phyloP scores from a whole-genome alignment of 2,113 vertebrate genomes.

The Syrmaticus mikado region DNA sequence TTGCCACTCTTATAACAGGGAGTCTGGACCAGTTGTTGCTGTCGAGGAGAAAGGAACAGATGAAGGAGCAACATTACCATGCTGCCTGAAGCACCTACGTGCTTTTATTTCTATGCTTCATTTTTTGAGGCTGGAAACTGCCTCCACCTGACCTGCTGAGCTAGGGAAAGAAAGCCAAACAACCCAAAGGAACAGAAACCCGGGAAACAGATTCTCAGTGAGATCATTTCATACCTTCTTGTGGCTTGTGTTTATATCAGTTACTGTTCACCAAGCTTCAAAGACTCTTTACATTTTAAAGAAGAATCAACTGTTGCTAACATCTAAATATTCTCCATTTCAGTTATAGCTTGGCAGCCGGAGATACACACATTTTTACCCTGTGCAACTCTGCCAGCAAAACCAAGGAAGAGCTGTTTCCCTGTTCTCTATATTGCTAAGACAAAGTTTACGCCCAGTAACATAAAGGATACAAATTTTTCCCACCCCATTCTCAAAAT shows the following conservation, averaged over 20 bases:
- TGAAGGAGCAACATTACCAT: background rate
- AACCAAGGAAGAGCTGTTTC: background rate
- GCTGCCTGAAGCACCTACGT: background rate
- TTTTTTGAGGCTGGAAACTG: background rate
- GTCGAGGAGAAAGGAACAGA: background rate
- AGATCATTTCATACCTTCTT: background rate
- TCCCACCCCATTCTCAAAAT: background rate
- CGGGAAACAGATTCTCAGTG: background rate
- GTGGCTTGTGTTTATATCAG: background rate
- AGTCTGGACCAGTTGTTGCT: background rate
- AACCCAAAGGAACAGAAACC: background rate
- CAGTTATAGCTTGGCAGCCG: background rate
- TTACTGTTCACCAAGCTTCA: background rate
- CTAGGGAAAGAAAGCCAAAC: accelerated
- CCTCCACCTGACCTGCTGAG: background rate
- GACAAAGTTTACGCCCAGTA: background rate
- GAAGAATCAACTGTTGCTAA: background rate
- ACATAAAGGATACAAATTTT: background rate
- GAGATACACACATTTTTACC: background rate
- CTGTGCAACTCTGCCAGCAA: background rate
- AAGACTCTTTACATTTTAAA: background rate
- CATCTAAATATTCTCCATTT: background rate
- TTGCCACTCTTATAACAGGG: background rate
- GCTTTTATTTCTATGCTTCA: background rate
- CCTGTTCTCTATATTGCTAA: background rate